Evolutionary conservation across 1,140 invertebrate genomes (phyloP).

Genomic region (Pachyrhynchus sulphureomaculatus): DNA sequence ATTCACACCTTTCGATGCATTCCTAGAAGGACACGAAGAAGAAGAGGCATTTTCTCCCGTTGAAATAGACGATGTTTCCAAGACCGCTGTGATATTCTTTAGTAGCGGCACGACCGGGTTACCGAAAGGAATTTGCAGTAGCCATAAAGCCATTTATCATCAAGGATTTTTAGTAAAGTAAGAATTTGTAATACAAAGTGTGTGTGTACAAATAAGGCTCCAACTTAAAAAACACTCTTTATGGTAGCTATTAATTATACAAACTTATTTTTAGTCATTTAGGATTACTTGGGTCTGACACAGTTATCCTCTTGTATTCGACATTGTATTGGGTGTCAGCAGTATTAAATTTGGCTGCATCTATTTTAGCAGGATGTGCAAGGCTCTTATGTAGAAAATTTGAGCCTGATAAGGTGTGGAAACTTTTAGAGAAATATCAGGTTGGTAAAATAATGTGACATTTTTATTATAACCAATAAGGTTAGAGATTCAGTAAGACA

Average conservation of each 20-base stretch:
- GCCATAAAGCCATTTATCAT: conserved; percentile 52
- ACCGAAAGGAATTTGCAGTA: conserved; percentile 72
- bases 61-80: conserved; percentile 30
- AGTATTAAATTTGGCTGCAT: conserved; percentile 33
- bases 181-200: background rate
- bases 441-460: too few relatives aligned
- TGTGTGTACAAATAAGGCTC: background rate
- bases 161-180: conserved; percentile 28
- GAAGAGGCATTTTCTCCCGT: conserved; percentile 41
- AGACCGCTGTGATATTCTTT: conserved; percentile 49
- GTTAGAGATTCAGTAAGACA: too few relatives aligned
- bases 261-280: conserved; percentile 2
- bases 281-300: background rate
- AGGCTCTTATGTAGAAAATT: conserved; percentile 47
- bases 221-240: too few relatives aligned
- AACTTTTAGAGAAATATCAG: conserved; percentile 52
- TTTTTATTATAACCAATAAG: too few relatives aligned
- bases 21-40: conserved; percentile 20
- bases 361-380: conserved; percentile 38
- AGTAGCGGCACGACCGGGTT: conserved; percentile 74
- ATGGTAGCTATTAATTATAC: too few relatives aligned
- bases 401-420: conserved; percentile 46
- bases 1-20: conserved; percentile 28
- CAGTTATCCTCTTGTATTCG: conserved; percentile 28
- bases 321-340: conserved; percentile 43